Evolutionary conservation across 2,797 vertebrate species (phyloP).

Genomic region (Lutjanus campechanus): DNA sequence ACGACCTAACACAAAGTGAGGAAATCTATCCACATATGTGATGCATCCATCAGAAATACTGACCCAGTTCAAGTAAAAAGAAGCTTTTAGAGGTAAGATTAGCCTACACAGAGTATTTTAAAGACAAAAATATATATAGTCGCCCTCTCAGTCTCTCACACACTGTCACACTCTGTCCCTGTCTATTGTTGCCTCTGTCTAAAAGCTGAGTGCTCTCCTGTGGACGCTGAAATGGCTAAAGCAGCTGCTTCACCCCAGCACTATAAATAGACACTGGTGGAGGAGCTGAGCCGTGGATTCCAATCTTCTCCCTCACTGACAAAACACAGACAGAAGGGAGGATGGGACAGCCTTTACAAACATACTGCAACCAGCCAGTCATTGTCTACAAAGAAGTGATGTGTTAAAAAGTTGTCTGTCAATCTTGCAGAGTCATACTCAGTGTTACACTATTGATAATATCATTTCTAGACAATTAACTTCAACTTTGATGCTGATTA

Average conservation of each 20-base stretch:
- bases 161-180: background rate
- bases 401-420: background rate
- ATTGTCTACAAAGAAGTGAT: background rate
- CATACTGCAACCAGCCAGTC: conserved; percentile 22
- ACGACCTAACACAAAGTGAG: background rate
- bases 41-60: conserved; percentile 5
- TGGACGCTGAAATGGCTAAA: conserved; percentile 75
- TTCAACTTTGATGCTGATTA: background rate
- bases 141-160: background rate
- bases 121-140: background rate
- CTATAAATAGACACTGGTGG: conserved; percentile 81
- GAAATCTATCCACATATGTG: background rate
- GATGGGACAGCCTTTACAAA: conserved; percentile 33
- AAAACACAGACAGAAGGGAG: conserved; percentile 49
- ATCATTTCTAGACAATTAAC: background rate
- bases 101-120: conserved; percentile 6
- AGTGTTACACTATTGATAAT: no score
- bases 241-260: conserved; percentile 75
- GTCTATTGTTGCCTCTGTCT: conserved; percentile 53
- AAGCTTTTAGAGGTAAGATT: background rate
- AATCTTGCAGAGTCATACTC: background rate
- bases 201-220: conserved; percentile 56
- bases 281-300: conserved; percentile 71
- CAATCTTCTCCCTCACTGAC: conserved; percentile 69
- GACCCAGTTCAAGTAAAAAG: background rate